These are phyloP conservation scores for Chamaea fasciata DNA, from an alignment of 2,113 vertebrate genomes.

Conservation along the genomic window DNA sequence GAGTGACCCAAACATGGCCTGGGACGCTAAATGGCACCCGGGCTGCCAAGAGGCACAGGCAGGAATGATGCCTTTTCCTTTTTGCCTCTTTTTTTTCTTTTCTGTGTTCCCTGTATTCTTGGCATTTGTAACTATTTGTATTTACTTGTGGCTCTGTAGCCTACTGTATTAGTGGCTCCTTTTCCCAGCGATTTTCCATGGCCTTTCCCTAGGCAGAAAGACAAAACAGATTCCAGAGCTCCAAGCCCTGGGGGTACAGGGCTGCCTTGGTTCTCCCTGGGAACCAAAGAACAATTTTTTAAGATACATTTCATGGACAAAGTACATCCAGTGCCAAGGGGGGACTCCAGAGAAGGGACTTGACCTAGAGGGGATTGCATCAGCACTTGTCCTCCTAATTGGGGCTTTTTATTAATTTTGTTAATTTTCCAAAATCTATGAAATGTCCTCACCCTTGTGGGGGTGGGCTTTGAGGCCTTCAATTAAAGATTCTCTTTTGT, in stretches of 20 bases:
- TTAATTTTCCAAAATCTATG: neutral
- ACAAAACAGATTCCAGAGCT: neutral
- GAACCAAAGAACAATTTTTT: neutral
- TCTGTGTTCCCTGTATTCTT: neutral
- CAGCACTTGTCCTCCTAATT: neutral
- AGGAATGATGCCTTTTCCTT: accelerated
- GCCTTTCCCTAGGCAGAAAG: neutral
- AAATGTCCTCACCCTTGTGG: neutral
- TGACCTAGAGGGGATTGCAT: neutral
- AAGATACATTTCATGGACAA: too few relatives aligned
- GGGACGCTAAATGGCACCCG: neutral
- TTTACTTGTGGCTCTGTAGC: neutral
- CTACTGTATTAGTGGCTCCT: neutral
- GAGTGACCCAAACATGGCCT: neutral
- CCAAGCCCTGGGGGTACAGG: neutral
- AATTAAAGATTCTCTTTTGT: neutral
- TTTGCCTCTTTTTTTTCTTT: neutral
- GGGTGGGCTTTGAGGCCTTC: neutral
- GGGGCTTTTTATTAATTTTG: neutral
- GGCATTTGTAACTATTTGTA: neutral
- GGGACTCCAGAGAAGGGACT: neutral
- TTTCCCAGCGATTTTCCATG: neutral
- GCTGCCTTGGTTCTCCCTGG: neutral
- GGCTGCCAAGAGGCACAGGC: neutral
- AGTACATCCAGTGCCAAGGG: neutral